phyloP scores from a whole-genome alignment of 1,140 invertebrate species.

The Goniozus legneri region DNA sequence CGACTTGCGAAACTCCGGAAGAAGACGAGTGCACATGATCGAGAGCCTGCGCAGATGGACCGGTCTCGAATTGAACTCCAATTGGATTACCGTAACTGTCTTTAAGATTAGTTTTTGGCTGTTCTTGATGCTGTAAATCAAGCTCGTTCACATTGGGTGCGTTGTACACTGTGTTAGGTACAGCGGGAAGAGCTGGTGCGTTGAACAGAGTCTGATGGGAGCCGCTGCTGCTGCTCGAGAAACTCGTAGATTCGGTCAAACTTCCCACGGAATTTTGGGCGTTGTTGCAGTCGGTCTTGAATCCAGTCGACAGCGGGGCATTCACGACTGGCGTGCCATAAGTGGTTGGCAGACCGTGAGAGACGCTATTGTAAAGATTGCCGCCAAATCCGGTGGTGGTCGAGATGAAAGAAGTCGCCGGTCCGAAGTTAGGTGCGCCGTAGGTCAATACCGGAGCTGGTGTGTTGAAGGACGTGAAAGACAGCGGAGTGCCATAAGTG shows the following conservation, averaged over 20 bases:
- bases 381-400: conserved; percentile 26
- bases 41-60: conserved; percentile 25
- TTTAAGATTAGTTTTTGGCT: conserved; percentile 34
- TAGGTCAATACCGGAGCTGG: conserved; percentile 43
- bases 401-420: conserved; percentile 30
- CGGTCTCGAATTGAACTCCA: conserved; percentile 22
- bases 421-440: conserved; percentile 47
- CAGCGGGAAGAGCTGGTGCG: conserved; percentile 7
- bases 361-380: conserved; percentile 40
- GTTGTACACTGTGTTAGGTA: conserved; percentile 9
- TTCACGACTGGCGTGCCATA: conserved; percentile 38
- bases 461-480: conserved; percentile 44
- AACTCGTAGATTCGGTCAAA: not conserved
- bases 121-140: conserved; percentile 30
- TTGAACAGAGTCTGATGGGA: conserved; percentile 16
- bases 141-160: conserved; percentile 36
- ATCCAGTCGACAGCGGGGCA: conserved; percentile 13
- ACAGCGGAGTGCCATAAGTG: conserved; percentile 45
- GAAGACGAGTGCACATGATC: conserved; percentile 3
- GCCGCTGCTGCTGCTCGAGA: not conserved
- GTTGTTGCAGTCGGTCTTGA: conserved; percentile 30
- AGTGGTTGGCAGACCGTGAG: conserved; percentile 26
- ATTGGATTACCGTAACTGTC: conserved; percentile 47
- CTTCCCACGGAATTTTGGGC: conserved; percentile 19
- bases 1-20: not conserved